These are phyloP conservation scores for Aspidiotus rigidus DNA, from an alignment of 2,888 invertebrate species.

Conservation along the genomic window DNA sequence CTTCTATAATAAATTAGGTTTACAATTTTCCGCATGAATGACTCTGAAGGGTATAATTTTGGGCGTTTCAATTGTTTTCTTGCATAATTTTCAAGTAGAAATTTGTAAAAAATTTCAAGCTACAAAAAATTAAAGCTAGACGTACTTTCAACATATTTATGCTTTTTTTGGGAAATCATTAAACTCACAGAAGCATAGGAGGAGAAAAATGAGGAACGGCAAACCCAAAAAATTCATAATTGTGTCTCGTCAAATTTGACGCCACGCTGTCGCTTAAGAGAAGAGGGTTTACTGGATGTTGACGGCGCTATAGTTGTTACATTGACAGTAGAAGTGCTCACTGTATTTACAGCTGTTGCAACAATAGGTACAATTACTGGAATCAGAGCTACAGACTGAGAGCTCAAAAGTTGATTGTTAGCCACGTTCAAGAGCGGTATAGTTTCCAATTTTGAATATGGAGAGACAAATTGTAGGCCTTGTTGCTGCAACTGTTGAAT, in stretches of 20 bases:
- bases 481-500: slow-evolving; percentile 21
- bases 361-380: slow-evolving; percentile 37
- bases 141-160: no score
- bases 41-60: not conserved
- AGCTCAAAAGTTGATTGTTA: slow-evolving; percentile 11
- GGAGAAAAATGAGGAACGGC: not conserved
- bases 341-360: slow-evolving; percentile 31
- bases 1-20: no score
- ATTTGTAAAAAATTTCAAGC: no score
- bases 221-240: slow-evolving; percentile 19
- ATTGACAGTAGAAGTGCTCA: slow-evolving; percentile 8
- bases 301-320: slow-evolving; percentile 33
- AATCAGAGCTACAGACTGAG: slow-evolving; percentile 35
- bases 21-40: no score
- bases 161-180: not conserved
- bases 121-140: no score
- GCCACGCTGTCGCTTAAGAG: slow-evolving; percentile 37
- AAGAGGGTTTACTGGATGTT: slow-evolving; percentile 32
- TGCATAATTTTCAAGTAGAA: not conserved
- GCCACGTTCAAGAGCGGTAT: slow-evolving; percentile 17
- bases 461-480: slow-evolving; percentile 8
- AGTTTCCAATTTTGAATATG: slow-evolving; percentile 13
- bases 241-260: slow-evolving; percentile 40
- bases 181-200: not conserved
- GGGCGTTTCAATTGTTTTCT: not conserved